Evolutionary conservation across 2,113 vertebrate genomes (phyloP), one percentile per base, ranked within the genome.

Genomic region (Leptosomus discolor): DNA sequence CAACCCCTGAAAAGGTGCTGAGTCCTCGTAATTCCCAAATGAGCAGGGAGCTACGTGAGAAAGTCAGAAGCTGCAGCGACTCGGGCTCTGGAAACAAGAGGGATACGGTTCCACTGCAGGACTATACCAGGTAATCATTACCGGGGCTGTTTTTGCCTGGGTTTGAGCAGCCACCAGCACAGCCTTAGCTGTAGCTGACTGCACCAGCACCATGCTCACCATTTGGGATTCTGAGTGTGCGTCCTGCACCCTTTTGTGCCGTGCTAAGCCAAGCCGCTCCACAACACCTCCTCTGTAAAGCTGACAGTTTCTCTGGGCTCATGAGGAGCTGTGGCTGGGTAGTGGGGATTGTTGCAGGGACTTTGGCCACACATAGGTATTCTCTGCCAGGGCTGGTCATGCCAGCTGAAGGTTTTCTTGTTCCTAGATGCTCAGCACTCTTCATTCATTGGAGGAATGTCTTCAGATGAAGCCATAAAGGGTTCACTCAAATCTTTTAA

Each of bases 261-360:
- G 1, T n/a, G 21, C 65, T 39, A 75, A 92, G 18, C 46, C 0
- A 0, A 67, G 7, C 17, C 0, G 0, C 46, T 13, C 46, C 88
- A 34, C 2, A 2, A 22, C 4, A 3, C 15, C 29, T 39, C 37
- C 18, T 89, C 26, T 43, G 24, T 48, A 64, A 61, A 56, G 22
- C 22, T 74, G 12, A 15, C 9, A 27, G 8, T 41, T 81, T 69
- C 51, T 71, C 51, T 46, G 41, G 12, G 20, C 43, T 24, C 19
- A 2, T 12, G 22, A 63, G 36, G 78, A 58, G 4, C 29, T 29
- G 26, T 65, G 85, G 6, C 58, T 77, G 34, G 10, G 8, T 60
- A 43, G 7, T n/a, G 13, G 12, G n/a, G 6, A 17, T 15, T 46
- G 16, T 64, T 56, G 29, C 32, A 22, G 51, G 45, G 34, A 41